Evolutionary conservation across 2,888 invertebrate genomes (phyloP), one percentile per base, ranked within the genome.

Genomic region (Monochamus alternatus): DNA sequence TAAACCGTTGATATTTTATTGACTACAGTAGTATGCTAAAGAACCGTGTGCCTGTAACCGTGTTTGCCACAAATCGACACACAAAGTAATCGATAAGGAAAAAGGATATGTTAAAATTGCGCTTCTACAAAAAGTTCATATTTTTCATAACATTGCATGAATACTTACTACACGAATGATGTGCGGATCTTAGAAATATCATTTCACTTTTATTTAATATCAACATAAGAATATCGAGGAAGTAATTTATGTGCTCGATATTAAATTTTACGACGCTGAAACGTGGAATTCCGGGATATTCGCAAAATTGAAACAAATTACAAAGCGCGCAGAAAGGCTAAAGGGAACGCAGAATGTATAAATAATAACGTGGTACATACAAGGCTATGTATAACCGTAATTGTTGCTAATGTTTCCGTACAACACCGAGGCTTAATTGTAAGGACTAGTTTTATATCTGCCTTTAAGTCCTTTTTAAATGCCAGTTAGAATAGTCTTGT

Each of bases 401-500:
- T 81, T 80, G 82, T 76, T 76, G 73, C 78, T 82, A 81, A 81
- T 81, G 81, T 78, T 82, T 81, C 80, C 80, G 79, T 80, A 80
- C 80, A 71, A 75, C 75, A 80, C 81, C 75, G 73, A 75, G 71
- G 78, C 78, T 80, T 81, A 78, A 81, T 81, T 80, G 79, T 81
- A 75, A 79, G 77, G 78, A 80, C 79, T 73, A 77, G 77, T 77
- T 80, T 76, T 78, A 79, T 81, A 78, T 80, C 75, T 80, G 78
- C 77, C 79, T 77, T 76, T 76, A 74, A 75, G 77, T 77, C 77
- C 77, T 75, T 79, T 77, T 79, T 74, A 60, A 77, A 74, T 69
- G 75, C 67, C 75, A 74, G 69, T 78, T 78, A 75, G 75, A 74
- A 81, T 74, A 75, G 75, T 79, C 74, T 71, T 68, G 75, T 77